These are phyloP conservation scores for Desmodus rotundus DNA, from an alignment of 2,113 vertebrate species.

Conservation along the genomic window DNA sequence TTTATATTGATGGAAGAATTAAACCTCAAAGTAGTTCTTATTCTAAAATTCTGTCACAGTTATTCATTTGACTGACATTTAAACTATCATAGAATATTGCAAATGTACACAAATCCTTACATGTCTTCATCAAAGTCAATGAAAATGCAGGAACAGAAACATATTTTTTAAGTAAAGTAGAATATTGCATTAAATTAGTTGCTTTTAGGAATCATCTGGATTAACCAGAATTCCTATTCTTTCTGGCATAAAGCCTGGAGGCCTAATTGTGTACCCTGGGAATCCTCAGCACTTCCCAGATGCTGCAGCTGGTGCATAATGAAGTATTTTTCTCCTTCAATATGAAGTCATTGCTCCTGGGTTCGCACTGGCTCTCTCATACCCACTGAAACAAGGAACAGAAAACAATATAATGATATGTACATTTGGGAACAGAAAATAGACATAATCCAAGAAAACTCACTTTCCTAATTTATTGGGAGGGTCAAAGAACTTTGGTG, in stretches of 20 bases:
- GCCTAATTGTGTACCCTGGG: conserved; percentile 26
- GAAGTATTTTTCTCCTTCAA: conserved; percentile 9
- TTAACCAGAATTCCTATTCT: conserved; percentile 42
- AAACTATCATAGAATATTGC: conserved; percentile 6
- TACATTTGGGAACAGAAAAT: background rate
- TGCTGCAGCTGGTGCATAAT: background rate
- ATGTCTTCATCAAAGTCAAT: conserved; percentile 33
- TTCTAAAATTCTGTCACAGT: conserved; percentile 29
- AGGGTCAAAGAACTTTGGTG: background rate
- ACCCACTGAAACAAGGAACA: background rate
- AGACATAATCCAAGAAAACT: background rate
- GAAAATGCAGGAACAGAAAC: background rate
- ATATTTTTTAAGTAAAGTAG: background rate
- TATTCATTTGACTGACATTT: conserved; percentile 62
- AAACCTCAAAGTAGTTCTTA: conserved; percentile 41
- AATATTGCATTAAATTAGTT: background rate
- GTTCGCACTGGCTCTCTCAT: background rate
- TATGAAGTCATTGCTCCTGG: background rate
- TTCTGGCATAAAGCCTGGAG: conserved; percentile 31
- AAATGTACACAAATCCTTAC: conserved; percentile 24
- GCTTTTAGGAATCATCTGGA: conserved; percentile 33
- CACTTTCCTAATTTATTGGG: background rate
- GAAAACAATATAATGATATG: background rate
- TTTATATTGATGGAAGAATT: conserved; percentile 56
- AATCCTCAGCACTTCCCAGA: background rate